These are phyloP conservation scores for Epinephelus malabaricus DNA, from an alignment of 2,797 vertebrate genomes.

Conservation along the genomic window DNA sequence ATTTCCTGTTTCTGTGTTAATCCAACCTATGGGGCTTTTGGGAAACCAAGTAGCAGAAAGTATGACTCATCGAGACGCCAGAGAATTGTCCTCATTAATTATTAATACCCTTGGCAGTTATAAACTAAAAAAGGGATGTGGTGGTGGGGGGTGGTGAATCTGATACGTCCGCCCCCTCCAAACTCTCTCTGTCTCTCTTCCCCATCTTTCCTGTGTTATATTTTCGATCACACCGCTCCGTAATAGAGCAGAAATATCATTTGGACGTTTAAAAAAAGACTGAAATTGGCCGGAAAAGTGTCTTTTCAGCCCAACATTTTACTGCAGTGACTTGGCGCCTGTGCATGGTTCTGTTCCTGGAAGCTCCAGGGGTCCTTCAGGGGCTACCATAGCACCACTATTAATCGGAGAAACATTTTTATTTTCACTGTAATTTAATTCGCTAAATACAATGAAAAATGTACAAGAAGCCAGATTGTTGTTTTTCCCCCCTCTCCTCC, in stretches of 20 bases:
- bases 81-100: slow-evolving; percentile 81
- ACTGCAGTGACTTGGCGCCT: slow-evolving; percentile 61
- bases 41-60: slow-evolving; percentile 72
- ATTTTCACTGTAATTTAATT: slow-evolving; percentile 25
- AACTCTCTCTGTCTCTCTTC: slow-evolving; percentile 9
- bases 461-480: neutral
- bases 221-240: neutral
- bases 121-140: slow-evolving; percentile 74
- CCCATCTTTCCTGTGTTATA: neutral
- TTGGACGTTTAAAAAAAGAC: slow-evolving; percentile 28
- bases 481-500: neutral
- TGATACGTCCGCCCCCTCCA: slow-evolving; percentile 53
- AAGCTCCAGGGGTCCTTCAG: slow-evolving; percentile 44
- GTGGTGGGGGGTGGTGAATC: slow-evolving; percentile 35
- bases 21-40: slow-evolving; percentile 72
- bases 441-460: slow-evolving; percentile 17
- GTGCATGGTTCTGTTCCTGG: slow-evolving; percentile 49
- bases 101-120: slow-evolving; percentile 77
- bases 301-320: slow-evolving; percentile 45
- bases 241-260: slow-evolving; percentile 32
- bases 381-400: slow-evolving; percentile 11
- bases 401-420: slow-evolving; percentile 14
- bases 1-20: slow-evolving; percentile 61
- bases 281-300: slow-evolving; percentile 42
- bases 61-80: slow-evolving; percentile 77